Conservation (phyloP, 2,888 invertebrate species). For the Leucoptera coffeella region DNA sequence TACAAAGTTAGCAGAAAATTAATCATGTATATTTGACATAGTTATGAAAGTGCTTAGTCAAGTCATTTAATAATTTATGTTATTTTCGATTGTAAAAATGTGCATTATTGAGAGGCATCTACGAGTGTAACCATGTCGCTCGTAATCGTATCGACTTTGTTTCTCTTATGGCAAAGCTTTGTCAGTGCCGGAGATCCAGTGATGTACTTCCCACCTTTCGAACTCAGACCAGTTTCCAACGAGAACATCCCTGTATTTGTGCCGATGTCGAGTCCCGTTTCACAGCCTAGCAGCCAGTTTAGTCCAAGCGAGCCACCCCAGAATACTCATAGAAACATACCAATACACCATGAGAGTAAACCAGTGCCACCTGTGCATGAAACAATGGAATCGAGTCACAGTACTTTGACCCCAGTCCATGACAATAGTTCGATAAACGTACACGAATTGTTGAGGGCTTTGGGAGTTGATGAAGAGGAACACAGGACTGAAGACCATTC, state of each 20-base stretch:
- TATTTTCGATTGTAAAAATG: too few relatives aligned
- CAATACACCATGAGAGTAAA: background rate
- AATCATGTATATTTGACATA: too few relatives aligned
- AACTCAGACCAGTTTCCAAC: slow-evolving; percentile 12
- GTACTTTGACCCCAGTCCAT: too few relatives aligned
- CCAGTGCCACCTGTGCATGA: too few relatives aligned
- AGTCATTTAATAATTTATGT: too few relatives aligned
- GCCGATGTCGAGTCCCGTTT: background rate
- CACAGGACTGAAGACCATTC: slow-evolving; percentile 8
- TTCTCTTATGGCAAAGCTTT: background rate
- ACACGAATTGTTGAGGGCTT: slow-evolving; percentile 13
- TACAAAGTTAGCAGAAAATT: too few relatives aligned
- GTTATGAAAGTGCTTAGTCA: too few relatives aligned
- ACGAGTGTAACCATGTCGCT: too few relatives aligned
- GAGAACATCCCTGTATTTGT: slow-evolving; percentile 2
- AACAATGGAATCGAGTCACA: background rate
- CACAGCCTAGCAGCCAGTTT: background rate
- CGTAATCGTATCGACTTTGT: too few relatives aligned
- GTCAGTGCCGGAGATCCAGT: slow-evolving; percentile 3
- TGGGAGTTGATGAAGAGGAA: slow-evolving; percentile 13
- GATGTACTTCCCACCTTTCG: slow-evolving; percentile 15
- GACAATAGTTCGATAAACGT: slow-evolving; percentile 11
- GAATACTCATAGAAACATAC: background rate
- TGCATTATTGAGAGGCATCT: too few relatives aligned
- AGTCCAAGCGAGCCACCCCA: background rate